Percentiles rank a stretch among this genome's conserved stretches.
phyloP scores from a whole-genome alignment of 2,113 vertebrate species.

The Actinemys pallida region DNA sequence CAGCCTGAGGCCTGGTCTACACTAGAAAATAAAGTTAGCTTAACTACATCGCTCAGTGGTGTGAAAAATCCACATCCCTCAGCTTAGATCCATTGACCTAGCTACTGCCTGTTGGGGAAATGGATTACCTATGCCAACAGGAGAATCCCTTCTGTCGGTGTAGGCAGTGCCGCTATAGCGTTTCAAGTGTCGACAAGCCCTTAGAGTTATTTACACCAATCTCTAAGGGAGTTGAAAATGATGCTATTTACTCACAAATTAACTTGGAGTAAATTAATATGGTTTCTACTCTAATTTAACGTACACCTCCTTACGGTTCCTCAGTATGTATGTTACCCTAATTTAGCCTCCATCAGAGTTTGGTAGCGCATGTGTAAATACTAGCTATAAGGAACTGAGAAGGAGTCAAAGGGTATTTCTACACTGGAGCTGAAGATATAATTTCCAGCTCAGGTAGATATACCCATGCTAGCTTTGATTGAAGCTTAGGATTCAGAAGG shows the following conservation, averaged over 20 bases:
- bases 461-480: neutral
- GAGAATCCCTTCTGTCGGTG: neutral
- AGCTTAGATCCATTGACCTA: too few relatives aligned
- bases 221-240: neutral
- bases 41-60: too few relatives aligned
- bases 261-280: neutral
- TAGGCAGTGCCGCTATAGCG: neutral
- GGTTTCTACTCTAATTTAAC: neutral
- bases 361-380: neutral
- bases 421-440: neutral
- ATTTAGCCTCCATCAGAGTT: neutral
- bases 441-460: too few relatives aligned
- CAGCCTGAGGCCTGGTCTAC: too few relatives aligned
- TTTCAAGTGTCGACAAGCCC: neutral
- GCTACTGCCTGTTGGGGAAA: too few relatives aligned
- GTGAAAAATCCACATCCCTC: too few relatives aligned
- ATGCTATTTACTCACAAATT: neutral
- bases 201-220: neutral
- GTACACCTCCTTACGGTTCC: neutral
- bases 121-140: too few relatives aligned
- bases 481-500: neutral
- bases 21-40: too few relatives aligned
- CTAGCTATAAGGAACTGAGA: neutral
- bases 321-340: neutral
- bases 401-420: neutral